Evolutionary conservation across 2,113 vertebrate genomes (phyloP), one percentile per base, ranked within the genome.

Genomic region (Polypterus senegalus): DNA sequence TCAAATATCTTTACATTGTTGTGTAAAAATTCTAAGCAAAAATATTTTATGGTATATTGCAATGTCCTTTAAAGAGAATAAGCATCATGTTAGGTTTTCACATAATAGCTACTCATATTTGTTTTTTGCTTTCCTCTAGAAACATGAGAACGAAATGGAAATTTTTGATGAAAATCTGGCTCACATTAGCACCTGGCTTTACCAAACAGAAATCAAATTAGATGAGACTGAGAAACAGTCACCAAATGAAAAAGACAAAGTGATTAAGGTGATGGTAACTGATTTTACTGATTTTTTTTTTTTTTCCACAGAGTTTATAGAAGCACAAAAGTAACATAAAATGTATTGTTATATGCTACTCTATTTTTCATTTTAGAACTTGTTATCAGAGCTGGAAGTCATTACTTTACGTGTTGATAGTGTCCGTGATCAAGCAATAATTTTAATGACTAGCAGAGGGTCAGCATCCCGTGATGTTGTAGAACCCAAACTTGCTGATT

Each of bases 181-280:
- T 65, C 94, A 98, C 79, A 93, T 98, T 82, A 97, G 93, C 78
- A 97, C 96, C 53, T 98, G 94, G 94, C 84, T 98, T 9, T 98
- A 97, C 77, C 93, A 97, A 79, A 94, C 94, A 3, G 92, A 97
- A 85, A 91, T 97, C 51, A 84, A 89, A 10, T 66, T 98, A 74
- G 96, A 98, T 67, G 96, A 98, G 71, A 90, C 89, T 0, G 94
- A 97, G 76, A 90, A 90, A 51, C 88, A 93, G 46, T 65, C 89
- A 66, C 78, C 82, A 1, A 75, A 64, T 47, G 91, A 95, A 67
- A 90, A 79, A 63, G 89, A 94, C 59, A 88, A 88, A 63, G 84
- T 91, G 6, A 81, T 97, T n/a, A 86, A 91, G 91, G 96, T 97
- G 72, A 52, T 3, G 4, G 11, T 27, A 49, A 47, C 49, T 27